Conservation (phyloP, 1,140 invertebrate species). For the Sarcophaga bullata region DNA sequence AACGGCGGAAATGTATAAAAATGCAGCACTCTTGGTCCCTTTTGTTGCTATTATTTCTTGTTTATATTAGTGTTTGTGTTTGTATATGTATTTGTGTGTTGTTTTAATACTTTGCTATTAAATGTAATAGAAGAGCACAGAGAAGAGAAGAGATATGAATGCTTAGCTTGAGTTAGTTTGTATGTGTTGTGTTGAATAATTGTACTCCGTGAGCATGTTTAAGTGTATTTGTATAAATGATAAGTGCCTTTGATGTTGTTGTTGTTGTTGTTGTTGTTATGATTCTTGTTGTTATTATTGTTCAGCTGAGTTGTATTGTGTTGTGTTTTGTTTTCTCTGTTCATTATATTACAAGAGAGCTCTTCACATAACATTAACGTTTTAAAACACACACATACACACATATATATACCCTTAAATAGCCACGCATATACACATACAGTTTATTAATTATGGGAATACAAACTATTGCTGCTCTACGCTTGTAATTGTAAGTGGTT, state of each 20-base stretch:
- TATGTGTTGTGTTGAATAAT: no score
- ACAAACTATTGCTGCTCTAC: no score
- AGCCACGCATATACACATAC: no score
- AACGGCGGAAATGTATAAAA: constrained; percentile 7
- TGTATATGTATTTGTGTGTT: background rate
- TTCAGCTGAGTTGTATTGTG: no score
- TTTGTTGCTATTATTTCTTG: background rate
- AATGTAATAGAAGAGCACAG: no score
- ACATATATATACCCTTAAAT: background rate
- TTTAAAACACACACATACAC: background rate
- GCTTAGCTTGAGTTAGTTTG: no score
- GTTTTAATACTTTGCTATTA: background rate
- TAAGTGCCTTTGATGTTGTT: background rate
- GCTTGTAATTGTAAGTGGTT: no score
- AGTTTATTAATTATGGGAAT: no score
- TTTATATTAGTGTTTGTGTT: background rate
- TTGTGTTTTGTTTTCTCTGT: background rate
- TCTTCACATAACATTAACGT: constrained; percentile 24
- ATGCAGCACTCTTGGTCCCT: background rate
- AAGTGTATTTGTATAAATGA: background rate
- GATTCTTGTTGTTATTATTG: no score
- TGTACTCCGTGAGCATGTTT: background rate
- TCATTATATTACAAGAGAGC: background rate
- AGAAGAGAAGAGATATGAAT: no score
- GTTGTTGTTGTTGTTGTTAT: background rate